These are phyloP conservation scores for Sussaba pulchella DNA, from an alignment of 2,888 invertebrate genomes.

Conservation along the genomic window DNA sequence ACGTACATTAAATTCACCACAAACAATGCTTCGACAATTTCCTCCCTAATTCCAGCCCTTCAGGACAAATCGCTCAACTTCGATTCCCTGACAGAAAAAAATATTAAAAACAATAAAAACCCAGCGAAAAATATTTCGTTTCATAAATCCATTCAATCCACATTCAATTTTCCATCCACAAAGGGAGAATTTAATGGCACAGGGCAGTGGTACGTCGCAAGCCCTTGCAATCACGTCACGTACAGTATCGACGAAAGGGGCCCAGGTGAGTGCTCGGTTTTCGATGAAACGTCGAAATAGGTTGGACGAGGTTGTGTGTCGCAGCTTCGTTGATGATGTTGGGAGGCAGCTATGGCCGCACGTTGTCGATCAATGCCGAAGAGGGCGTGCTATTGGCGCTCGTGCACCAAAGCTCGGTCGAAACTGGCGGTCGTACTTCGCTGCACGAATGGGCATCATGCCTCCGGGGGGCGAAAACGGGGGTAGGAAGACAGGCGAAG, in stretches of 20 bases:
- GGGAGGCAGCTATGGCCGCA: slow-evolving; percentile 14
- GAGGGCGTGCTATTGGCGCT: slow-evolving; percentile 4
- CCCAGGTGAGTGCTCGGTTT: slow-evolving; percentile 14
- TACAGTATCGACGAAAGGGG: neutral
- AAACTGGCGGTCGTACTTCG: neutral
- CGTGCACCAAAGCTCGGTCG: neutral
- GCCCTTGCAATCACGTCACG: slow-evolving; percentile 2
- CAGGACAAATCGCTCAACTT: no score
- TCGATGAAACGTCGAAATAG: neutral
- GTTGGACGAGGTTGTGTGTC: neutral
- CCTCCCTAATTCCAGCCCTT: no score
- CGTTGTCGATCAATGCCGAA: slow-evolving; percentile 19
- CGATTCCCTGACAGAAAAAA: no score
- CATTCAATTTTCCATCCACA: no score
- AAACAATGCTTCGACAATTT: no score
- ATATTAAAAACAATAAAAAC: no score
- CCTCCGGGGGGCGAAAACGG: neutral
- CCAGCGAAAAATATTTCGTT: no score
- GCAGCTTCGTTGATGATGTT: neutral
- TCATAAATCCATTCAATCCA: no score
- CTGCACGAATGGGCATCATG: neutral
- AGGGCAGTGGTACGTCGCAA: neutral
- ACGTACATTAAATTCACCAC: no score
- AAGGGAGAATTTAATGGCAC: neutral
- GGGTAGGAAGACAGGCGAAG: no score